Percentiles rank a stretch among this genome's conserved stretches.
These are phyloP conservation scores for Larimichthys crocea DNA, from an alignment of 2,113 vertebrate species.

Conservation along the genomic window DNA sequence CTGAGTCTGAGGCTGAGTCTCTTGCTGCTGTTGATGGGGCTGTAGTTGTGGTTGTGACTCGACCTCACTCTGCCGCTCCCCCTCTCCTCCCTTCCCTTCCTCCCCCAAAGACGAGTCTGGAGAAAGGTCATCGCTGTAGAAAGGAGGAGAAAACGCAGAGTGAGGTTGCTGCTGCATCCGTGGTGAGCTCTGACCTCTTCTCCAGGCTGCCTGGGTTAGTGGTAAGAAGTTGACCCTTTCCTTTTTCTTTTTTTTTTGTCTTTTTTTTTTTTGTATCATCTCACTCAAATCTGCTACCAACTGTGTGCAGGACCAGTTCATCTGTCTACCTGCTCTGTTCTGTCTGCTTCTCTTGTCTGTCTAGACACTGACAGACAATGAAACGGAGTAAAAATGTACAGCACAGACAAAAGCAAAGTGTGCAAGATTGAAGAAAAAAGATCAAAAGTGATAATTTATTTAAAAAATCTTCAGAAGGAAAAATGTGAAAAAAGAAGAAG, in stretches of 20 bases:
- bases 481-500: constrained; percentile 59
- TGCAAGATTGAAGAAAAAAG: constrained; percentile 40
- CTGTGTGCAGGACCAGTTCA: constrained; percentile 50
- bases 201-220: constrained; percentile 78
- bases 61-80: constrained; percentile 85
- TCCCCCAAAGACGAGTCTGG: constrained; percentile 78
- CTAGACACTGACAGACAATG: constrained; percentile 70
- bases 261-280: constrained; percentile 49
- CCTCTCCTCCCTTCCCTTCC: constrained; percentile 87
- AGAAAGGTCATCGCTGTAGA: constrained; percentile 86
- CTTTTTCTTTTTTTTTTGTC: not conserved
- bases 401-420: constrained; percentile 61
- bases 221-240: constrained; percentile 68
- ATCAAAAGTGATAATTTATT: constrained; percentile 51
- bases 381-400: constrained; percentile 48
- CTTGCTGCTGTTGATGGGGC: constrained; percentile 59
- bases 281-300: constrained; percentile 62
- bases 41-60: constrained; percentile 76
- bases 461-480: constrained; percentile 58
- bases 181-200: constrained; percentile 82
- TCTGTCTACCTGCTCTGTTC: constrained; percentile 67
- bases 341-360: constrained; percentile 70
- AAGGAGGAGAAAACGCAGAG: constrained; percentile 88
- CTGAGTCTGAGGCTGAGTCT: constrained; percentile 49
- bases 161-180: constrained; percentile 83